phyloP scores from a whole-genome alignment of 2,113 vertebrate species.

The Coturnix japonica region DNA sequence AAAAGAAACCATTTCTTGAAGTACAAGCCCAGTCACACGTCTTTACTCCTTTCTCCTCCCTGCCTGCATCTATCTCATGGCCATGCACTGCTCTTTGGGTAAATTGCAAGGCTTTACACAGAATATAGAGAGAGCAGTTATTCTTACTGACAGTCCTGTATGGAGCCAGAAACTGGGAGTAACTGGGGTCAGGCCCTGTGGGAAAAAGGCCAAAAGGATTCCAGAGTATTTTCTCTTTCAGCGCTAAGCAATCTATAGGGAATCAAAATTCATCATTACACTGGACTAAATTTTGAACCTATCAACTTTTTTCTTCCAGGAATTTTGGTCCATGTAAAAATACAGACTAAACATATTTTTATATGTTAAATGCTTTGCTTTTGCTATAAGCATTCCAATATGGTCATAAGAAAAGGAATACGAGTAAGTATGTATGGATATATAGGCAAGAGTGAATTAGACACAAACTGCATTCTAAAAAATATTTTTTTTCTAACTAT shows the following conservation, averaged over 20 bases:
- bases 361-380: slow-evolving; percentile 27
- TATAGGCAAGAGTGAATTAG: neutral
- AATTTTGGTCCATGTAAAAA: slow-evolving; percentile 34
- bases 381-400: slow-evolving; percentile 35
- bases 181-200: slow-evolving; percentile 10
- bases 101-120: neutral
- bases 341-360: neutral
- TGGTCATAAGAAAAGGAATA: neutral
- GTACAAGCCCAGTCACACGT: fast-evolving
- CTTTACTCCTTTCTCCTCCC: neutral
- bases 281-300: neutral
- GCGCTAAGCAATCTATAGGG: neutral
- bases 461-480: neutral
- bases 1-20: neutral
- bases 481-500: neutral
- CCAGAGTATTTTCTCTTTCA: slow-evolving; percentile 43
- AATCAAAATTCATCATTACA: slow-evolving; percentile 54
- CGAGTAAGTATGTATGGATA: neutral
- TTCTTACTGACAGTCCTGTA: slow-evolving; percentile 48
- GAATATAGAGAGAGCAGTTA: slow-evolving; percentile 13
- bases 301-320: slow-evolving; percentile 15
- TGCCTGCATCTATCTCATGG: slow-evolving; percentile 19
- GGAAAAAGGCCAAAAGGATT: slow-evolving; percentile 43
- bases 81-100: neutral
- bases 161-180: slow-evolving; percentile 43